Base-by-base conservation (phyloP, 2,113 vertebrate genomes). In the Anthoscopus minutus region DNA sequence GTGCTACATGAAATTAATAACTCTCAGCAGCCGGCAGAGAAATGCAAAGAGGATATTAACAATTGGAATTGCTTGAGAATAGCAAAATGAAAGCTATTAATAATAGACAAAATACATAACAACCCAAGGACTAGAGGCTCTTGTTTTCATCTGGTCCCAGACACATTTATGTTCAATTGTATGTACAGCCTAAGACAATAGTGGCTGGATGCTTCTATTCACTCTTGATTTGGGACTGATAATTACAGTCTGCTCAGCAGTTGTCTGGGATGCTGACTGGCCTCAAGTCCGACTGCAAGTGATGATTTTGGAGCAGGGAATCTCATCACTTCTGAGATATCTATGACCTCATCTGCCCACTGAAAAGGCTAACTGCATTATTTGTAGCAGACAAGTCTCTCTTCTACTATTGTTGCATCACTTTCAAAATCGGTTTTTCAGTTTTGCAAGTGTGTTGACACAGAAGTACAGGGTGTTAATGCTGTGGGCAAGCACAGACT, bases 41-140 rank as follows among this genome's bases (percentile, higher is more conserved):
- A 86, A 93, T 78, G 35, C 37, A 80, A 84, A 92, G 30, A 90
- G 31, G 76, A 51, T 80, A 89, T 80, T 96, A 94, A 67, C 30
- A 84, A 72, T 23, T 60, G 45, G 67, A 92, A 92, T 81, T 80
- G 45, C 37, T 70, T 53, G 10, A 70, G 8, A 78, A 87, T 6
- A 85, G n/a, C 31, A 86, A 92, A 94, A 60, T 0, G 0, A 57
- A 92, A 86, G 42, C 38, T 90, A 77, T 79, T 83, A 79, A 74
- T 69, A 88, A 79, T 2, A 88, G 42, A 56, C 7, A 88, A 89
- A 87, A 89, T 40, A 53, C 13, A 18, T 30, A 85, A 62, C 15
- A 84, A 47, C 9, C 10, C 62, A 74, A 0, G 73, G 70, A 60
- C 28, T 65, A 35, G 50, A n/a, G 38, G 27, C 2, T 65, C 31